Evolutionary conservation across 2,888 invertebrate genomes (phyloP).

Genomic region (Hypercompe scribonia): DNA sequence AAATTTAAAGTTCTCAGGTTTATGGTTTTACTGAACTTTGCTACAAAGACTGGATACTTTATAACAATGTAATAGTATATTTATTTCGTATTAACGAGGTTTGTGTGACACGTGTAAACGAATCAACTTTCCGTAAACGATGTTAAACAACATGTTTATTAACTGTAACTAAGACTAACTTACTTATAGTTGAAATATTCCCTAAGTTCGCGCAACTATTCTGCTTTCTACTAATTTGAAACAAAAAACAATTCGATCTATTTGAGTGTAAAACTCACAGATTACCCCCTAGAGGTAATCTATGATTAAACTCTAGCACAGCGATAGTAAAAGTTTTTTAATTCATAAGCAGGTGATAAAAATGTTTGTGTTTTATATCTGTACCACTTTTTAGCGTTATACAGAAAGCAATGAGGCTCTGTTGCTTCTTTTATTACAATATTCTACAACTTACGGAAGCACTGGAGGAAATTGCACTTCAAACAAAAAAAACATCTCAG

Average conservation of each 20-base stretch:
- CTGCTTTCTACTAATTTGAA: constrained; percentile 48
- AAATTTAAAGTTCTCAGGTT: constrained; percentile 24
- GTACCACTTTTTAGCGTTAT: constrained; percentile 11
- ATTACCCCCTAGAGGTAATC: too few species aligned
- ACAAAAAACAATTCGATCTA: constrained; percentile 37
- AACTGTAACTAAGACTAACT: constrained; percentile 27
- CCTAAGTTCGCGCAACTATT: constrained; percentile 38
- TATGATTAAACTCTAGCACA: too few species aligned
- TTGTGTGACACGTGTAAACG: background rate
- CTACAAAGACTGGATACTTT: constrained; percentile 13
- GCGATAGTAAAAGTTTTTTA: too few species aligned
- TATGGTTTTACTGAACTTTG: constrained; percentile 21
- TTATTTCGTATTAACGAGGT: constrained; percentile 8
- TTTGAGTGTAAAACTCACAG: too few species aligned
- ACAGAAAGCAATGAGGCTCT: constrained; percentile 22
- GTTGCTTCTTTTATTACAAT: constrained; percentile 52
- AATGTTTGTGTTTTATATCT: background rate
- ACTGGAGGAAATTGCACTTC: constrained; percentile 52
- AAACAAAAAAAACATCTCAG: constrained; percentile 34
- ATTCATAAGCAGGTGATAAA: background rate
- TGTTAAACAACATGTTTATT: constrained; percentile 28
- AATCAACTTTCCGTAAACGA: constrained; percentile 10
- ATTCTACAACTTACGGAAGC: constrained; percentile 42
- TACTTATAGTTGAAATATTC: constrained; percentile 43
- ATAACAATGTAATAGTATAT: background rate